A percentile compares a stretch with the other conserved stretches of the same genome.
Evolutionary conservation across 2,888 invertebrate species (phyloP).

Genomic region (Troilus luridus): DNA sequence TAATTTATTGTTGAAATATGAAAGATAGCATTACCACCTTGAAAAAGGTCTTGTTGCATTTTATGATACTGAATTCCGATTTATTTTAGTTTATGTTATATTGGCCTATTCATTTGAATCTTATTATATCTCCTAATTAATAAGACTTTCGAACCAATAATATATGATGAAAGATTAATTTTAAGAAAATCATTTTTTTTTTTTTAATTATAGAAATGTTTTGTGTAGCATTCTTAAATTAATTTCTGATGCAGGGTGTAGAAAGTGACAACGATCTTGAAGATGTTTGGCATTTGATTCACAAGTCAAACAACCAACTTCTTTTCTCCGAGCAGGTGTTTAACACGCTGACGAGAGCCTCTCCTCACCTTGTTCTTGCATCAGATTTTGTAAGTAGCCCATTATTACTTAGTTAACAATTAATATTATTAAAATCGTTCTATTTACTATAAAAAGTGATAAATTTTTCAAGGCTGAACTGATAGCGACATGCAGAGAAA

Average conservation of each 20-base stretch:
- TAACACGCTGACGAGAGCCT: slow-evolving; percentile 70
- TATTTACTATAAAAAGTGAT: neutral
- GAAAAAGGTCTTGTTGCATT: neutral
- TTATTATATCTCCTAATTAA: neutral
- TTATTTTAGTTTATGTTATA: neutral
- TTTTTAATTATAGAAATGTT: too few species aligned
- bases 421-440: neutral
- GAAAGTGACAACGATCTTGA: slow-evolving; percentile 70
- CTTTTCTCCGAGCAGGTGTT: slow-evolving; percentile 75
- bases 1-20: neutral
- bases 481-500: slow-evolving; percentile 87
- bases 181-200: too few species aligned
- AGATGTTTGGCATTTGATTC: slow-evolving; percentile 76
- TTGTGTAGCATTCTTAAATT: neutral
- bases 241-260: slow-evolving; percentile 63
- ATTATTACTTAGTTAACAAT: neutral
- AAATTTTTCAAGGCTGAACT: slow-evolving; percentile 81
- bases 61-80: neutral
- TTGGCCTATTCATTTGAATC: too few species aligned
- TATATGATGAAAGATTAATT: too few species aligned
- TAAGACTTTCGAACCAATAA: slow-evolving; percentile 37
- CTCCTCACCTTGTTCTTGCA: slow-evolving; percentile 65
- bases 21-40: neutral
- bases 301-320: slow-evolving; percentile 76
- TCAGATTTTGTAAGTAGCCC: slow-evolving; percentile 66